Evolutionary conservation across 2,113 vertebrate species (phyloP).

Genomic region (Sphaerodactylus townsendi): DNA sequence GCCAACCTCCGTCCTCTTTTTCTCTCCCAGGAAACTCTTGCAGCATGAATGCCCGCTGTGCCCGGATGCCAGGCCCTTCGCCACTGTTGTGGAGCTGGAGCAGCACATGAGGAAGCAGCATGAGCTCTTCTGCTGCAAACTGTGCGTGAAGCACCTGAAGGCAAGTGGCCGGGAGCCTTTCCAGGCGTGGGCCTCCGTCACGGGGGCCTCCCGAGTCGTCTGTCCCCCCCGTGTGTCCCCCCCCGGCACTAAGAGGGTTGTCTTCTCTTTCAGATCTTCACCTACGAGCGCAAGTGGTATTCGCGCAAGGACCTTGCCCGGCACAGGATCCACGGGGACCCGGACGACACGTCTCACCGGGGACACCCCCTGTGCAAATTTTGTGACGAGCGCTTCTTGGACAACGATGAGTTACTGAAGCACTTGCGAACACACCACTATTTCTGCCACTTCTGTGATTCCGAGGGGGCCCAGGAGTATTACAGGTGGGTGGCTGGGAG

Average conservation of each 20-base stretch:
- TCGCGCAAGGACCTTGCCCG: slow-evolving; percentile 93
- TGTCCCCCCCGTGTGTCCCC: neutral
- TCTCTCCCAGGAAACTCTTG: slow-evolving; percentile 83
- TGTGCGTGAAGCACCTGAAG: slow-evolving; percentile 94
- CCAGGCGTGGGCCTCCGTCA: too few species aligned
- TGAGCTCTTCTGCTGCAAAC: slow-evolving; percentile 94
- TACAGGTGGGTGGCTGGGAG: slow-evolving; percentile 79
- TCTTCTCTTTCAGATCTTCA: slow-evolving; percentile 83
- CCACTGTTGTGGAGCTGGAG: slow-evolving; percentile 90
- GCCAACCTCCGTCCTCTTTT: neutral
- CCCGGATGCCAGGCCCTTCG: slow-evolving; percentile 84
- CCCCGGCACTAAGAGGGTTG: neutral
- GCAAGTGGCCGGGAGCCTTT: slow-evolving; percentile 61
- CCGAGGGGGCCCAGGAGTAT: slow-evolving; percentile 96
- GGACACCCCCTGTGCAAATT: slow-evolving; percentile 98
- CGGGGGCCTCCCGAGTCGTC: neutral
- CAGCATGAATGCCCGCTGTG: slow-evolving; percentile 87
- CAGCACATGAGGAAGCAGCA: slow-evolving; percentile 97
- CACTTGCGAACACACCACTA: slow-evolving; percentile 95
- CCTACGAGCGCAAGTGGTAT: slow-evolving; percentile 94
- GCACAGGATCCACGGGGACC: slow-evolving; percentile 92
- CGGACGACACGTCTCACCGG: slow-evolving; percentile 93
- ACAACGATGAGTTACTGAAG: slow-evolving; percentile 95
- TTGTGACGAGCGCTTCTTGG: slow-evolving; percentile 94
- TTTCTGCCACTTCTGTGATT: slow-evolving; percentile 97